Evolutionary conservation across 2,888 invertebrate species (phyloP), one percentile per base, ranked within the genome.

Genomic region (Heliconius aoede): DNA sequence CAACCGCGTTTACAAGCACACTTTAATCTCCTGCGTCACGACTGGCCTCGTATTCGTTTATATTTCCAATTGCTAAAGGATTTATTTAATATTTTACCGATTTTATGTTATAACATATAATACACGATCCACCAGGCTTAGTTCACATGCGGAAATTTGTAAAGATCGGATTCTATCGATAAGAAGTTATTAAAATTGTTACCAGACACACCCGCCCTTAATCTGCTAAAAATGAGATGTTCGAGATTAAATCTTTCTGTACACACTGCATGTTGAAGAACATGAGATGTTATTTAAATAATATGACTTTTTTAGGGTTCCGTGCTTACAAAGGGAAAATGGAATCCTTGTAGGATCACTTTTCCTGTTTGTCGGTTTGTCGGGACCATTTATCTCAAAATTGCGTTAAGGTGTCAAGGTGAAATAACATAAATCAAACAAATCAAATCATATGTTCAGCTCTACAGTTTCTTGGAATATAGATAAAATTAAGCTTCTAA

Each of bases 171-270:
- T 68, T 58, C 65, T 60, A 24, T 60, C 71, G 74, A 72, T 77
- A 77, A 46, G 55, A 55, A 67, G 71, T 30, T 77, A 74, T 74
- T 77, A 74, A 77, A 74, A 73, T 58, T 77, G 77, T 64, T 74
- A 71, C 62, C 60, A 58, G 72, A 77, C 73, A 71, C 62, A 24
- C 55, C 2, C 26, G 11, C 13, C 60, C 28, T 26, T 40, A 71
- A 58, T 71, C 15, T 30, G 18, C 11, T n/a, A 40, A 40, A 62
- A 72, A 72, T 46, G 62, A 72, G 40, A 72, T 62, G 72, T 61
- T 72, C 32, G 21, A 61, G 24, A 61, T 72, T 32, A 60, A 69
- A 69, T 30, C n/a, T 68, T 51, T n/a, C 5, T 64, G n/a, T 36
- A 36, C n/a, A 15, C 64, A 24, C 2, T 4, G 24, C 4, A 15